These are phyloP conservation scores for Babyrousa celebensis DNA, from an alignment of 2,797 vertebrate genomes.

Conservation along the genomic window DNA sequence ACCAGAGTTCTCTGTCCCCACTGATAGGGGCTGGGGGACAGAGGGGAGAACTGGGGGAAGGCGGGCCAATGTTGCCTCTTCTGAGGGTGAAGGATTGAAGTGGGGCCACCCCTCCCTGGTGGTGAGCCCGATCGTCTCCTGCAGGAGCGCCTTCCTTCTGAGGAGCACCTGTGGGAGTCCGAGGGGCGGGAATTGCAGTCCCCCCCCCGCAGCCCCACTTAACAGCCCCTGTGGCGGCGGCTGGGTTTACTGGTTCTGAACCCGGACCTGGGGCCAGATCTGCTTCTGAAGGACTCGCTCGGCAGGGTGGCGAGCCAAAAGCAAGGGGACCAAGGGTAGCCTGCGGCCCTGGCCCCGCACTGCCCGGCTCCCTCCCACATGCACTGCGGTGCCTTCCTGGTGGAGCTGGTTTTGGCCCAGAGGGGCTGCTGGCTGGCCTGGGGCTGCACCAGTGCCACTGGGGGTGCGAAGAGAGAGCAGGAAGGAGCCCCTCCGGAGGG, in stretches of 20 bases:
- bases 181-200: no score
- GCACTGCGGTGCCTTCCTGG: background rate
- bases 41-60: background rate
- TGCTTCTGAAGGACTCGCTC: background rate
- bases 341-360: accelerated
- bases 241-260: background rate
- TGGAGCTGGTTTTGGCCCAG: background rate
- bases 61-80: background rate
- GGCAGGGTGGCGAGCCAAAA: no score
- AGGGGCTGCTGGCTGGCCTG: background rate
- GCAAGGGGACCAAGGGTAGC: no score
- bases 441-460: no score
- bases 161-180: background rate
- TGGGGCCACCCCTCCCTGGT: accelerated
- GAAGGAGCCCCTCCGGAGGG: background rate
- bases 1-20: background rate
- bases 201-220: background rate
- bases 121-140: background rate
- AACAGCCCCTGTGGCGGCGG: background rate
- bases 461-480: background rate
- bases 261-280: background rate
- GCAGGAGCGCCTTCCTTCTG: background rate
- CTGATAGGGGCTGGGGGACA: background rate
- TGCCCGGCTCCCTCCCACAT: background rate
- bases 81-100: background rate